Conservation (phyloP, 1,140 invertebrate genomes). For the Marisa cornuarietis region DNA sequence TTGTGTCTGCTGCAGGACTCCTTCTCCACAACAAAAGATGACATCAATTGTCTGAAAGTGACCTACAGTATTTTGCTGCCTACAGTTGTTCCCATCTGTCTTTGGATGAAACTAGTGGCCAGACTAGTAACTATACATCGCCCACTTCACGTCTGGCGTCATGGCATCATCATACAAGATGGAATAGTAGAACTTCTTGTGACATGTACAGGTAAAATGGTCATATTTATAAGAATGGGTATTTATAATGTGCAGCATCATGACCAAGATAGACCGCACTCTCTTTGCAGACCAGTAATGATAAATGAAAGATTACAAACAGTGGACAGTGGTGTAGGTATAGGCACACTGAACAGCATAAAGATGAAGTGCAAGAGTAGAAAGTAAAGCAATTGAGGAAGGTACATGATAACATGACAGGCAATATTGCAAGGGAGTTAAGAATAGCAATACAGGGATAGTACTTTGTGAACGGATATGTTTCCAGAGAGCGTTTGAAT, state of each 20-base stretch:
- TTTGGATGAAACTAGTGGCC: conserved; percentile 3
- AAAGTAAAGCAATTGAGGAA: not conserved
- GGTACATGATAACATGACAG: too few species aligned
- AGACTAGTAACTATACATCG: not conserved
- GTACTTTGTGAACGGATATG: too few species aligned
- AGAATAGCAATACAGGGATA: too few species aligned
- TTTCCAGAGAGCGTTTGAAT: too few species aligned
- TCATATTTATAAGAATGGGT: not conserved
- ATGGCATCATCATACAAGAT: conserved; percentile 3
- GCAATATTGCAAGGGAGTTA: too few species aligned
- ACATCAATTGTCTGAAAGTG: not conserved
- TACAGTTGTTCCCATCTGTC: not conserved
- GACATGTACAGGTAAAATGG: not conserved
- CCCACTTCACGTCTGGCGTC: conserved; percentile 8
- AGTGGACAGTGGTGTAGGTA: too few species aligned
- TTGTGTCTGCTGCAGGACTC: conserved; percentile 1
- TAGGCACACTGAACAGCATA: too few species aligned
- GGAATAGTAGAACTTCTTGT: conserved; percentile 7
- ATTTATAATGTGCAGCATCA: too few species aligned
- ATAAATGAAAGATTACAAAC: too few species aligned
- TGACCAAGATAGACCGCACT: too few species aligned
- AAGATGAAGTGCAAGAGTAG: too few species aligned
- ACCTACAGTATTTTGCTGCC: conserved; percentile 12
- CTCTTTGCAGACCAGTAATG: not conserved
- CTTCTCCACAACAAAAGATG: not conserved